Percentiles rank a stretch among this genome's conserved stretches.
Conservation (phyloP, 2,888 invertebrate species). For the Arge pagana region DNA sequence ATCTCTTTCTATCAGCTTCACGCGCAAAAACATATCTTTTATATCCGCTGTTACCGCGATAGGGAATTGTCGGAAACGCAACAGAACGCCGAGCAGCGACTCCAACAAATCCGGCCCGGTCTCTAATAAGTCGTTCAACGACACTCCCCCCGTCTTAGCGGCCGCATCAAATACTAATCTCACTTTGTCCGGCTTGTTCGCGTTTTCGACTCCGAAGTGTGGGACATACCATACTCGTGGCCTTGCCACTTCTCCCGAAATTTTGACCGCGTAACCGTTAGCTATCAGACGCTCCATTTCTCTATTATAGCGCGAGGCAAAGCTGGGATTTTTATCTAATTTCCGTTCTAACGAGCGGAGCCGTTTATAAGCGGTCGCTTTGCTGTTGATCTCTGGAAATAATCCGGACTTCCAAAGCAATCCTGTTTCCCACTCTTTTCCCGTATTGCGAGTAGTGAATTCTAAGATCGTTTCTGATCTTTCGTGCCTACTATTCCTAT, state of each 20-base stretch:
- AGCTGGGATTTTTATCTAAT: constrained; percentile 25
- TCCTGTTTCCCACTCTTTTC: no score
- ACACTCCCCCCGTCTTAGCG: constrained; percentile 28
- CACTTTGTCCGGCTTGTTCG: constrained; percentile 9
- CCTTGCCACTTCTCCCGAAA: no score
- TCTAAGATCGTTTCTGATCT: no score
- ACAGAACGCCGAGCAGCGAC: constrained; percentile 45
- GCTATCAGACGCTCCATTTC: constrained; percentile 24
- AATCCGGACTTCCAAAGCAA: no score
- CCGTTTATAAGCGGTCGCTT: constrained; percentile 3
- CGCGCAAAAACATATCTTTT: constrained; percentile 45
- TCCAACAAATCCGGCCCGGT: constrained; percentile 45
- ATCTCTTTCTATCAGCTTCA: constrained; percentile 38
- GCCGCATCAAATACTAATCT: constrained; percentile 10
- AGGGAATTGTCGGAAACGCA: constrained; percentile 46
- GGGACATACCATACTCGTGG: constrained; percentile 40
- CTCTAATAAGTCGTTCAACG: constrained; percentile 40
- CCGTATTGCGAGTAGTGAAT: no score
- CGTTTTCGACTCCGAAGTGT: constrained; percentile 32
- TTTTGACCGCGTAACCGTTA: constrained; percentile 11
- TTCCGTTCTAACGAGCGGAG: constrained; percentile 24
- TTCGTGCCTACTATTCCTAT: no score
- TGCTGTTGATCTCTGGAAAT: no score
- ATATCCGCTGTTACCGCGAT: constrained; percentile 47
- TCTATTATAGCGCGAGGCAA: constrained; percentile 22